phyloP scores from a whole-genome alignment of 1,140 invertebrate genomes.

The Sycophila sp. region DNA sequence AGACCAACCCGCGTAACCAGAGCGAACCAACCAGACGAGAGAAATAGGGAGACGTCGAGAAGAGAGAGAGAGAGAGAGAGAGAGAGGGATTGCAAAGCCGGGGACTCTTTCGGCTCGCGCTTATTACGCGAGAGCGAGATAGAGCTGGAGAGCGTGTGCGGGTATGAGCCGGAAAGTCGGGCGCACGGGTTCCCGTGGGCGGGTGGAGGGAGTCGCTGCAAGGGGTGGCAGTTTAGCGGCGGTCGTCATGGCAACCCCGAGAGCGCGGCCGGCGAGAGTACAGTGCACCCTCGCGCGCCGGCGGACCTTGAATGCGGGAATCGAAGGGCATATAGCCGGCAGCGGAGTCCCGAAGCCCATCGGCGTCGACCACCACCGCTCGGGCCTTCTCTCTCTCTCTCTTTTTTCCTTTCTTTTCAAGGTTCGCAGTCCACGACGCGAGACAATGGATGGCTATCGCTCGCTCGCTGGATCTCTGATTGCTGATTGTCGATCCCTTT shows the following conservation, averaged over 20 bases:
- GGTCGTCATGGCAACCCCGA: conserved; percentile 61
- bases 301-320: conserved; percentile 58
- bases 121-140: not conserved
- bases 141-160: not conserved
- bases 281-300: conserved; percentile 51
- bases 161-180: not conserved
- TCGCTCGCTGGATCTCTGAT: not conserved
- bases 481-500: no score
- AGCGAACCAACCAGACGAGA: not conserved
- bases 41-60: no score
- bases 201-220: conserved; percentile 50
- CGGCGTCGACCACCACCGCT: no score
- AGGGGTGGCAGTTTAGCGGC: conserved; percentile 60
- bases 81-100: not conserved
- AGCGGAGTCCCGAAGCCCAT: not conserved
- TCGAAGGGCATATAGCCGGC: conserved; percentile 53
- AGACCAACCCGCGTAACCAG: not conserved
- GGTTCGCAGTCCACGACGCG: not conserved
- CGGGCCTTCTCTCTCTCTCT: no score
- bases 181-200: not conserved
- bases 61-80: not conserved
- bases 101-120: no score
- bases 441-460: not conserved
- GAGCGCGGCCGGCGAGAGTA: conserved; percentile 35
- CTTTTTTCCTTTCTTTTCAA: not conserved